Evolutionary conservation across 2,797 vertebrate genomes (phyloP), one percentile per base, ranked within the genome.

Genomic region (Oryzias dopingdopingensis): DNA sequence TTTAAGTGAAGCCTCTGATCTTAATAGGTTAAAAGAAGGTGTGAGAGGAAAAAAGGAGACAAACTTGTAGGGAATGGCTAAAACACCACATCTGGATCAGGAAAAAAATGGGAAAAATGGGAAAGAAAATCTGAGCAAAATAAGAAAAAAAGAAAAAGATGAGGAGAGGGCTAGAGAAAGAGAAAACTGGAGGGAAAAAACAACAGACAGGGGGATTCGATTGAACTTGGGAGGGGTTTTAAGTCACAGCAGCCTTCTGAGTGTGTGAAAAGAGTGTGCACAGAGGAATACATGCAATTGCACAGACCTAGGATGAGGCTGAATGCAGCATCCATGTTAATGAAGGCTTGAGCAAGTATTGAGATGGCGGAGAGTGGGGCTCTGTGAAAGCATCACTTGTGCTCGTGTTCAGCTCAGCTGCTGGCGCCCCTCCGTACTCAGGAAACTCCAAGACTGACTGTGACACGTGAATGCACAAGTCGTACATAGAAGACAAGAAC

Each of bases 301-400:
- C 83, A 81, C 68, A 80, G 82, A 83, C 79, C 80, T 81, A 80
- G 72, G 81, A 82, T 87, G 81, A 88, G 80, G 81, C 74, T 76
- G 77, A 84, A 89, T 83, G 89, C 86, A 88, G 82, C 77, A 82
- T 77, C 90, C 87, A 91, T 92, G 89, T 86, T 88, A 91, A 93
- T 93, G 87, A 90, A 88, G 78, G 79, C 85, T 85, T 26, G 74
- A 83, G 84, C 80, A 88, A 81, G 85, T 82, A 78, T 87, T 85
- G 79, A 83, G 88, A 83, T 69, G 70, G 83, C 82, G 82, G 77
- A 74, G 78, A 77, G 81, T 80, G 82, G 84, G 67, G 79, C 67
- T 55, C 88, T 84, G 84, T 92, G 88, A 92, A 92, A 91, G 91
- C 91, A 82, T 82, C 88, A 79, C 89, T 92, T 92, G 91, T 92